A percentile compares a stretch with the other conserved stretches of the same genome.
These are phyloP conservation scores for Sorex fumeus DNA, from an alignment of 2,113 vertebrate species.

Conservation along the genomic window DNA sequence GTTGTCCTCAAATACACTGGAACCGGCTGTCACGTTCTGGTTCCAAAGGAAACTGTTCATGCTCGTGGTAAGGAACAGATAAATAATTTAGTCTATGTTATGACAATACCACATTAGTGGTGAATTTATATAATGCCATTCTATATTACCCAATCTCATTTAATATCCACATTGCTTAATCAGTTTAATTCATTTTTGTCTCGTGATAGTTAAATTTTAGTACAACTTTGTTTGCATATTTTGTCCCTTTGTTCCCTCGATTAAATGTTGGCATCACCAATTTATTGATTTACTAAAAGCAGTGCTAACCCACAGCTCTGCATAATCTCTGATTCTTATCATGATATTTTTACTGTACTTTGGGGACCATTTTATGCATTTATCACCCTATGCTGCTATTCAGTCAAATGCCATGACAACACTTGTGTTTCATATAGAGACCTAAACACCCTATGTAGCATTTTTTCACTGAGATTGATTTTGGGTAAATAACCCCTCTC, in stretches of 20 bases:
- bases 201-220: constrained; percentile 35
- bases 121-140: not conserved
- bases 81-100: no score
- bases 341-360: constrained; percentile 46
- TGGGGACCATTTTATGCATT: not conserved
- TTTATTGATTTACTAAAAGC: constrained; percentile 44
- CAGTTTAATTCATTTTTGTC: not conserved
- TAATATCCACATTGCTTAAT: not conserved
- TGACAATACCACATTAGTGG: not conserved
- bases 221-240: not conserved
- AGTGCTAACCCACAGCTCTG: not conserved
- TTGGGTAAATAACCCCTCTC: constrained; percentile 36
- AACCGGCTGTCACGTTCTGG: not conserved
- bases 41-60: not conserved
- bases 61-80: no score
- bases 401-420: constrained; percentile 29
- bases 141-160: not conserved
- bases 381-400: constrained; percentile 25
- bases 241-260: not conserved
- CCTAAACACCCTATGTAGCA: not conserved
- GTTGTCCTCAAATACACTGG: no score
- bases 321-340: not conserved
- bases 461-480: constrained; percentile 66
- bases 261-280: constrained; percentile 21
- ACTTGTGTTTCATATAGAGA: not conserved